Evolutionary conservation across 2,797 vertebrate genomes (phyloP).

Genomic region (Hirundo rustica): DNA sequence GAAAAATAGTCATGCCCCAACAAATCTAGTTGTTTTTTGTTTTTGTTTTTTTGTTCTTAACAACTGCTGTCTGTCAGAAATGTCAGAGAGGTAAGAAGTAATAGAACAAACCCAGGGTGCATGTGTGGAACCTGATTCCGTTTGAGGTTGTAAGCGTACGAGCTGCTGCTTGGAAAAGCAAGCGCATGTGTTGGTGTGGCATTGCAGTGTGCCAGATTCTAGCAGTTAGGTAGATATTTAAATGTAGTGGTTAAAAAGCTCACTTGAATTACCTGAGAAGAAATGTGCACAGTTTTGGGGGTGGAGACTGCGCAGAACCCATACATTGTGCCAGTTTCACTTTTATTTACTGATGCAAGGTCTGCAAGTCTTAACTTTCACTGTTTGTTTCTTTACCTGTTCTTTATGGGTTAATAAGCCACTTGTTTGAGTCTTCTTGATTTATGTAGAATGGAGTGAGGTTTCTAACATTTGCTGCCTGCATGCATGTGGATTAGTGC

Average conservation of each 20-base stretch:
- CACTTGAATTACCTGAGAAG: conserved; percentile 43
- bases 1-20: conserved; percentile 64
- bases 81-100: conserved; percentile 88
- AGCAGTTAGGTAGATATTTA: neutral
- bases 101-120: conserved; percentile 74
- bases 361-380: conserved; percentile 57
- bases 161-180: conserved; percentile 52
- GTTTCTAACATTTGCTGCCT: conserved; percentile 69
- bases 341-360: conserved; percentile 45
- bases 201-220: conserved; percentile 66
- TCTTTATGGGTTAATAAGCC: conserved; percentile 46
- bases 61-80: conserved; percentile 86
- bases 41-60: conserved; percentile 77
- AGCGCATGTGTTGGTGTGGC: conserved; percentile 81
- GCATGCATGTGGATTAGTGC: conserved; percentile 73
- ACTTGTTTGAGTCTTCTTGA: conserved; percentile 26
- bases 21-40: conserved; percentile 64
- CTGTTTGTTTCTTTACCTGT: conserved; percentile 49
- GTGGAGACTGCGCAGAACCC: conserved; percentile 41
- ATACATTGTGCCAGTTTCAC: neutral
- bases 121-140: conserved; percentile 78
- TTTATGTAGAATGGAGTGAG: conserved; percentile 59
- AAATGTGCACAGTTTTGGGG: conserved; percentile 31
- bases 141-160: conserved; percentile 60
- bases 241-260: neutral